Evolutionary conservation across 53 echinoderm and acorn worm genomes (phyloP).

Genomic region (Paracentrotus lividus): DNA sequence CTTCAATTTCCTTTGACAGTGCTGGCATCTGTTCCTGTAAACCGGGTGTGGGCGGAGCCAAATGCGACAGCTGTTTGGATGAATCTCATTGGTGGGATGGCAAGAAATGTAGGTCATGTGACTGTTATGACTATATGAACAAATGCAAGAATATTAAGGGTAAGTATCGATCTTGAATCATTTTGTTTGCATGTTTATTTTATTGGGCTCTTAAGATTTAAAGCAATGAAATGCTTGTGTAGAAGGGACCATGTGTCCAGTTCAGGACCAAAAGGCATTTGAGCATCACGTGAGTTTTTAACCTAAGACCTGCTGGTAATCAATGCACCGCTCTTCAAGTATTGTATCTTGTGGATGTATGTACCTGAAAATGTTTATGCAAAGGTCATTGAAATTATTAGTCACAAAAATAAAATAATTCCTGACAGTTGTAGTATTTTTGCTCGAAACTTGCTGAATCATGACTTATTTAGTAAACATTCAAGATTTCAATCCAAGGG

Average conservation of each 20-base stretch:
- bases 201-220: too few species aligned
- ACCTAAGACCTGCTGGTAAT: too few species aligned
- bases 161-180: not conserved
- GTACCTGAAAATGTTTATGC: not conserved
- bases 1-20: conserved; percentile 49
- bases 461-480: not conserved
- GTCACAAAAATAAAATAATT: not conserved
- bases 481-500: not conserved
- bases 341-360: too few species aligned
- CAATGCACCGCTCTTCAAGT: too few species aligned
- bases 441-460: conserved; percentile 11
- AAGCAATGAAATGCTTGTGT: too few species aligned
- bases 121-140: conserved; percentile 64
- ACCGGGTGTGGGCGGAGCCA: conserved; percentile 68
- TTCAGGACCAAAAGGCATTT: too few species aligned
- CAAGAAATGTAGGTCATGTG: conserved; percentile 64
- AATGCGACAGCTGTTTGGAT: conserved; percentile 69
- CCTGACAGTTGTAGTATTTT: not conserved
- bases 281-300: too few species aligned
- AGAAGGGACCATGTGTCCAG: too few species aligned
- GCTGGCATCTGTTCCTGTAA: conserved; percentile 70
- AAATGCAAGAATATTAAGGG: conserved; percentile 62
- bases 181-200: not conserved
- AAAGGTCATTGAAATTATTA: not conserved
- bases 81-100: conserved; percentile 64